Conservation (phyloP, 1,140 invertebrate genomes). For the Ganaspis sp. region DNA sequence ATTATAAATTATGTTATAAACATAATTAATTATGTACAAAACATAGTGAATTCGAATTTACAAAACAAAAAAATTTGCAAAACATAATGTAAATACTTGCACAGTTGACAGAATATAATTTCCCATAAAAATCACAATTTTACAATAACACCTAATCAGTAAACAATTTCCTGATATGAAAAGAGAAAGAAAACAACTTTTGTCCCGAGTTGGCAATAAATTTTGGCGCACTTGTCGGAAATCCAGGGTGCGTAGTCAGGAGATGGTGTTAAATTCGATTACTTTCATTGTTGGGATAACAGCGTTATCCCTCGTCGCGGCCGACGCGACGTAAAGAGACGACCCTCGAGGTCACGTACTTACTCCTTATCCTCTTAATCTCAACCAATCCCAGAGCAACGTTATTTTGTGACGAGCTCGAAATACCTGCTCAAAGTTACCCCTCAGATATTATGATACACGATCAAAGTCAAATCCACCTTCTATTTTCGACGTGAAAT, state of each 20-base stretch:
- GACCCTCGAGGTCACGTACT: slow-evolving; percentile 68
- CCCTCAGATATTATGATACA: background rate
- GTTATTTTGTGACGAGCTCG: slow-evolving; percentile 42
- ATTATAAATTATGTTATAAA: no score
- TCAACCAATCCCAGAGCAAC: slow-evolving; percentile 60
- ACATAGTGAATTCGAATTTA: no score
- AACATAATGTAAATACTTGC: no score
- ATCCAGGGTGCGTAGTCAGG: slow-evolving; percentile 58
- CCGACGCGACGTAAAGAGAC: slow-evolving; percentile 65
- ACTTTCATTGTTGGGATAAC: slow-evolving; percentile 74
- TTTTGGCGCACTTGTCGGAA: slow-evolving; percentile 61
- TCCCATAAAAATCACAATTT: no score
- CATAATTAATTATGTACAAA: no score
- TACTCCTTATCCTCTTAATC: slow-evolving; percentile 70
- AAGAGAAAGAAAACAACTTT: background rate
- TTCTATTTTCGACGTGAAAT: background rate
- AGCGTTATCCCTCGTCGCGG: slow-evolving; percentile 67
- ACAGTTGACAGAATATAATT: no score
- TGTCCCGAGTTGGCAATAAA: slow-evolving; percentile 47
- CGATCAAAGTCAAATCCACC: slow-evolving; percentile 8
- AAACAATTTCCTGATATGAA: background rate
- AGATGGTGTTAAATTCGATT: slow-evolving; percentile 74
- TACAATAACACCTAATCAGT: background rate
- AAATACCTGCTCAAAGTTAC: slow-evolving; percentile 14
- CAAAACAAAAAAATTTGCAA: no score